Evolutionary conservation across 1,140 invertebrate genomes (phyloP), one percentile per base, ranked within the genome.

Genomic region (Micrasema longulum): DNA sequence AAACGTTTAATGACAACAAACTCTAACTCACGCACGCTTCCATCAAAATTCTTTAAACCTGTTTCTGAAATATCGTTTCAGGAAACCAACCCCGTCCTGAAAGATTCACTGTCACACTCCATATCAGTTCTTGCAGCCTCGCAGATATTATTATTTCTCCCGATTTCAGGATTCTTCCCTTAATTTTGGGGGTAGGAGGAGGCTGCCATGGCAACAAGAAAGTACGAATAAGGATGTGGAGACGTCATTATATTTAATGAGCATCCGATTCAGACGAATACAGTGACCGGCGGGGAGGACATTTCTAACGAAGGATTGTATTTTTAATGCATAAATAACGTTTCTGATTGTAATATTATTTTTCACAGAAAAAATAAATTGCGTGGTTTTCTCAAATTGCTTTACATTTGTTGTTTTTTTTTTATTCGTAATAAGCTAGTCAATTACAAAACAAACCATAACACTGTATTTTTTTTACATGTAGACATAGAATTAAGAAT

Each of bases 181-280:
- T 31, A 31, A 55, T 14, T 55, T 55, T 22, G 1, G 18, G 18
- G 47, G 18, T 22, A 10, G 47, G 47, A 9, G 12, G 26, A 1
- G 47, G 47, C 16, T 22, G 47, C 55, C 55, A 60, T 60, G 35
- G 35, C 35, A 60, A 60, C 55, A 38, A 35, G 55, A 35, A 35
- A 60, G 20, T 60, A 41, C n/a, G 35, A 60, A 60, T 60, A 60
- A 43, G 55, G 35, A 16, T 60, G 55, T 60, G 41, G 55, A 38
- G 55, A 60, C 35, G 16, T 43, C 55, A 60, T 60, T 60, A 60
- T 60, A 60, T 60, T 60, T 60, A 60, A 60, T 60, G 55, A 60
- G 55, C 55, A 60, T 43, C 55, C 55, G 55, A 60, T 60, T 60
- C 55, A 60, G 35, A 57, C 53, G 53, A 57, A 57, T 41, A 35